Base-by-base conservation (phyloP, 2,888 invertebrate genomes). In the Epirrhoe tristata region DNA sequence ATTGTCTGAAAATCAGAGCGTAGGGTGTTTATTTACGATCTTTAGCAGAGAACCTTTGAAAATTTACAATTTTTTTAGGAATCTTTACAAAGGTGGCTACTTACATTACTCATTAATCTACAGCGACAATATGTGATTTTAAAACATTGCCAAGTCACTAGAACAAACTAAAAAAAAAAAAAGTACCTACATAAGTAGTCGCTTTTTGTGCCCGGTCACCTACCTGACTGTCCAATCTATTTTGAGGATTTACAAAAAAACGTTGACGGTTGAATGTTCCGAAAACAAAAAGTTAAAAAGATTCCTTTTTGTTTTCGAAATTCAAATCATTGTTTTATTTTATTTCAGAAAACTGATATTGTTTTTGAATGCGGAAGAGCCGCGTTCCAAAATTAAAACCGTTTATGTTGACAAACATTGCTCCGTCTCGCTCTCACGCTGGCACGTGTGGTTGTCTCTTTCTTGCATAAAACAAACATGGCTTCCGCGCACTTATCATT, bases 341-440 rank as follows among this genome's bases (percentile, higher is more conserved):
- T 34, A 43, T 43, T 10, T 48, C 16, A 48, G 7, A 58, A 14
- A 58, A 31, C 50, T 7, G 8, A 64, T 58, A 61, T 46, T 53
- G 58, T 62, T 60, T 65, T 59, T 62, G 69, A 58, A 76, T 58
- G 74, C 77, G 77, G 77, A 77, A 77, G 75, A 69, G 55, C 61
- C 52, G 66, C 72, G 70, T 80, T 85, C 87, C 86, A 87, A 85
- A 84, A 86, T 79, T 86, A 86, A 82, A 85, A 77, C 77, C 65
- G 34, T 74, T 72, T 78, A 67, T 89, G 87, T 90, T 89, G 89
- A 85, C 87, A 89, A 90, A 90, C 86, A 89, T 74, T 83, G 60
- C 61, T 67, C 71, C 66, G 70, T 85, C 83, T 72, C 81, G 52
- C 66, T 84, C 79, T 50, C 36, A 16, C 81, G 17, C 59, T 51